phyloP scores from a whole-genome alignment of 2,113 vertebrate species.

The Daboia siamensis region DNA sequence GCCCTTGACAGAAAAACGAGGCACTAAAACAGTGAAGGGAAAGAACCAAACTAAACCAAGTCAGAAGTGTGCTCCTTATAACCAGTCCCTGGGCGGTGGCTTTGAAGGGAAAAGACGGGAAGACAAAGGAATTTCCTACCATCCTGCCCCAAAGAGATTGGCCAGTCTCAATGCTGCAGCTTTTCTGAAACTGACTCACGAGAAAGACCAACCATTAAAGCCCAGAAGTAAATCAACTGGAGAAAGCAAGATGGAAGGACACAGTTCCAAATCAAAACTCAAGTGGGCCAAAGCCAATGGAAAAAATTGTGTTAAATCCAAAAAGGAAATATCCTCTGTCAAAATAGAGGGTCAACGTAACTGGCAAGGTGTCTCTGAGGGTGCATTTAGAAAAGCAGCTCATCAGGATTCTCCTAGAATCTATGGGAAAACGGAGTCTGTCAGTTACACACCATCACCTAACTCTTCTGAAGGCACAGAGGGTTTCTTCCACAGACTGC shows the following conservation, averaged over 20 bases:
- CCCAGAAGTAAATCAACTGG: slow-evolving; percentile 58
- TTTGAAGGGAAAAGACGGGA: slow-evolving; percentile 68
- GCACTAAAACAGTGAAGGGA: slow-evolving; percentile 48
- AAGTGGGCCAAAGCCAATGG: slow-evolving; percentile 69
- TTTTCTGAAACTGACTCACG: slow-evolving; percentile 88
- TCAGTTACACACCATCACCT: slow-evolving; percentile 73
- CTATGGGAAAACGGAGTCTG: slow-evolving; percentile 24
- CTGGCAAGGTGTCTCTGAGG: slow-evolving; percentile 58
- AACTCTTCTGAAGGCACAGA: slow-evolving; percentile 81
- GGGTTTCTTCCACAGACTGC: slow-evolving; percentile 85
- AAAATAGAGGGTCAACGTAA: slow-evolving; percentile 62
- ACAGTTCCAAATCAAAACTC: slow-evolving; percentile 64
- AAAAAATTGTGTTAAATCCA: slow-evolving; percentile 80
- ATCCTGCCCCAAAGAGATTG: slow-evolving; percentile 88
- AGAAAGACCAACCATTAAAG: slow-evolving; percentile 72
- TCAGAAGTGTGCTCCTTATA: slow-evolving; percentile 61
- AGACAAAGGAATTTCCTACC: slow-evolving; percentile 52
- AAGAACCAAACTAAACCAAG: slow-evolving; percentile 54
- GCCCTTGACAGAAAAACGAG: slow-evolving; percentile 57
- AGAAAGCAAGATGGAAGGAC: slow-evolving; percentile 61
- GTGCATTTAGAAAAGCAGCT: slow-evolving; percentile 50
- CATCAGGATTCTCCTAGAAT: slow-evolving; percentile 54
- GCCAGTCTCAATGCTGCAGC: slow-evolving; percentile 93
- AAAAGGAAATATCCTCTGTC: slow-evolving; percentile 72
- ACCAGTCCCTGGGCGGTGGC: slow-evolving; percentile 63